Conservation (phyloP, 2,797 vertebrate genomes). For the Hydrophis major region DNA sequence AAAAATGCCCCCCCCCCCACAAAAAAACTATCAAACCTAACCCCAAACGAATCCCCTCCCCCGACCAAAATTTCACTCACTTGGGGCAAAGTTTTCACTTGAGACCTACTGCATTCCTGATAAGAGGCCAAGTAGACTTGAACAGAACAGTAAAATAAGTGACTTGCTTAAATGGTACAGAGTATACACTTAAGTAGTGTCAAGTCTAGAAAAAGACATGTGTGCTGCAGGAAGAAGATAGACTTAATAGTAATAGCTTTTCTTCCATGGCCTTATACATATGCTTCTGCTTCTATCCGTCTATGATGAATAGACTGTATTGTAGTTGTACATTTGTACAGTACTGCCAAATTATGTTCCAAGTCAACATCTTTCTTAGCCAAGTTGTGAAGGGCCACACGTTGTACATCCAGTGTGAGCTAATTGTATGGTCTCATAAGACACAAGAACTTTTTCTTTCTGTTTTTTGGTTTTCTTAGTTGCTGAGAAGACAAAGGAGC, state of each 20-base stretch:
- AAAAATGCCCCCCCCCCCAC: neutral
- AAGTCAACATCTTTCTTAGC: neutral
- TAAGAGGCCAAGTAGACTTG: neutral
- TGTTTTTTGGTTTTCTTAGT: constrained; percentile 64
- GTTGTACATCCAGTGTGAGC: neutral
- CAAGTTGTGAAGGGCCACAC: neutral
- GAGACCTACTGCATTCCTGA: neutral
- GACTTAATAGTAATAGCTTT: neutral
- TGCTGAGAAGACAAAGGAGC: constrained; percentile 95
- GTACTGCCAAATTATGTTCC: neutral
- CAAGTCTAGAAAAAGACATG: neutral
- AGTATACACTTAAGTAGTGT: neutral
- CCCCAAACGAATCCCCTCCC: neutral
- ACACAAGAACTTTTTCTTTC: neutral
- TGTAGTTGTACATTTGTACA: neutral
- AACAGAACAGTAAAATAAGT: neutral
- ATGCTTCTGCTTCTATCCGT: neutral
- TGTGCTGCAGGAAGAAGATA: neutral
- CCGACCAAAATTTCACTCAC: neutral
- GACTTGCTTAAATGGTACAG: neutral
- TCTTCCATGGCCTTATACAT: neutral
- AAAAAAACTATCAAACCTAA: neutral
- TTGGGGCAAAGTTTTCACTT: neutral
- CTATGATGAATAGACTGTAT: neutral
- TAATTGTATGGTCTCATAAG: neutral